Evolutionary conservation across 1,140 invertebrate species (phyloP), one percentile per base, ranked within the genome.

Genomic region (Centruroides sculpturatus): DNA sequence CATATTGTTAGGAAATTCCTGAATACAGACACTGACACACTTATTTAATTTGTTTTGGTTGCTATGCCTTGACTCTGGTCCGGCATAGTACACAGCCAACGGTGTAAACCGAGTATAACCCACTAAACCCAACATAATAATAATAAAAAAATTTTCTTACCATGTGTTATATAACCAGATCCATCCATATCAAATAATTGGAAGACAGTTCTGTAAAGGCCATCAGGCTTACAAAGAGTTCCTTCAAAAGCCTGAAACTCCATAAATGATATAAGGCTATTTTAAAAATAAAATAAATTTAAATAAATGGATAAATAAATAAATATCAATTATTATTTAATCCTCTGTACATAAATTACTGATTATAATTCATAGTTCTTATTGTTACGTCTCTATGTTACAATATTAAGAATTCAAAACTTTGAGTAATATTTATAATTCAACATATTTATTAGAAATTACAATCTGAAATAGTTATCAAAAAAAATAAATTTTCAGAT

Each of bases 241-340:
- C 91, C 92, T 77, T 99, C 96, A 76, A 99, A 99, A 12, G 92
- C 90, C 78, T 96, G 89, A 77, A 99, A 99, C 77, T 99, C 95
- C 12, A 89, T 79, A 77, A 96, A 98, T 34, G 92, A 96, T 71
- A 99, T 98, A 69, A 91, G 84, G 35, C 75, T 77, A 34, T 48
- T 60, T n/a, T 68, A 65, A 64, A 72, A 68, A 67, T 61, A 65
- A 62, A 41, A 46, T 36, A 52, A 36, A 47, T 23, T 23, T 35
- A 52, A 23, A 13, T 56, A 41, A 57, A 59, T 61, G 35, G 35
- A 54, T 35, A 57, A 59, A 2, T 62, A 56, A 51, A 55, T 12
- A n/a, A 34, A 12, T 51, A n/a, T n/a, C 49, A 51, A n/a, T 51
- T 51, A 51, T 51, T n/a, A 51, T 51, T 51, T n/a, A 51, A 51